phyloP scores from a whole-genome alignment of 2,113 vertebrate genomes.

The Podiceps cristatus region DNA sequence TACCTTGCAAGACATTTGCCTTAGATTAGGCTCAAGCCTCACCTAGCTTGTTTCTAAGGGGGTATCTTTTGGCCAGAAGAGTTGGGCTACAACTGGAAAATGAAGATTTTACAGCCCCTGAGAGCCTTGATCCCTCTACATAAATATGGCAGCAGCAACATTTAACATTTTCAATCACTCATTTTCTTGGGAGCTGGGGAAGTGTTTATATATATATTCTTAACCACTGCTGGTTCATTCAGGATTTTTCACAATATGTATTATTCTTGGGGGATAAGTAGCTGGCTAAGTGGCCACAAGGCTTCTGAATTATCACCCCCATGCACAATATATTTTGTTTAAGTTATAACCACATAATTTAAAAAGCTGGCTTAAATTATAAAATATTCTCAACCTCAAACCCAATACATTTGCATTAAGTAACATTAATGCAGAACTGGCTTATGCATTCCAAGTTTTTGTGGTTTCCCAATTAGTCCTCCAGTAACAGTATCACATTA shows the following conservation, averaged over 20 bases:
- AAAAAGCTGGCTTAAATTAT: constrained; percentile 28
- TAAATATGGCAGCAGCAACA: constrained; percentile 41
- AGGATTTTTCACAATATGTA: background rate
- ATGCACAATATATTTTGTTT: constrained; percentile 43
- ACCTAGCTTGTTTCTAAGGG: background rate
- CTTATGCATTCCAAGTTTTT: constrained; percentile 44
- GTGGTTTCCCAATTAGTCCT: constrained; percentile 71
- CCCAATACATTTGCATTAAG: constrained; percentile 39
- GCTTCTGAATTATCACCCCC: constrained; percentile 22
- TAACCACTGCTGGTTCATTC: constrained; percentile 8
- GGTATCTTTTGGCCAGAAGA: background rate
- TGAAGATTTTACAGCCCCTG: background rate
- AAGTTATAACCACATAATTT: constrained; percentile 49
- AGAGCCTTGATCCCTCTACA: background rate
- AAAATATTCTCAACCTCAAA: constrained; percentile 43
- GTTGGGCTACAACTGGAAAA: background rate
- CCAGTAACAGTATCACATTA: constrained; percentile 50
- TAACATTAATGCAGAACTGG: constrained; percentile 19
- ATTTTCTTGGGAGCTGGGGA: constrained; percentile 19
- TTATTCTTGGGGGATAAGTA: constrained; percentile 26
- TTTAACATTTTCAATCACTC: constrained; percentile 29
- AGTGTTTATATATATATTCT: background rate
- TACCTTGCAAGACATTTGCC: background rate
- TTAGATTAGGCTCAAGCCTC: background rate
- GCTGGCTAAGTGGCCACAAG: constrained; percentile 20